Evolutionary conservation across 2,797 vertebrate genomes (phyloP).

Genomic region (Aotus griseimembra): DNA sequence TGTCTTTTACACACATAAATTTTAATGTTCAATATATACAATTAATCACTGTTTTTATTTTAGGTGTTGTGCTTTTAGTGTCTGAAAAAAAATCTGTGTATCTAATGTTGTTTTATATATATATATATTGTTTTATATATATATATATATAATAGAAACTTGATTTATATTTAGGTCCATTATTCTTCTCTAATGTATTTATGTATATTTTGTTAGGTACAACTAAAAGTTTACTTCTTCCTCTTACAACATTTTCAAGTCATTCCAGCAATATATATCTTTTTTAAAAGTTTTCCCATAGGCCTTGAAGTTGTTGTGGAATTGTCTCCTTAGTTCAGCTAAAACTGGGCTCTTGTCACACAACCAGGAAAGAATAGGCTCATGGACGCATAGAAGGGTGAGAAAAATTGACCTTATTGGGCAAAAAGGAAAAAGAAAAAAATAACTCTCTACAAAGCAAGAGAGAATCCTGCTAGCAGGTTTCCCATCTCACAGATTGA

Average conservation of each 20-base stretch:
- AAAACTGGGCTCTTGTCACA: too few relatives aligned
- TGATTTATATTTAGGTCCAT: neutral
- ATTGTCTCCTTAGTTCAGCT: too few relatives aligned
- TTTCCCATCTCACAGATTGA: too few relatives aligned
- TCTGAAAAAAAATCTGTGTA: neutral
- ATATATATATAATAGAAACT: neutral
- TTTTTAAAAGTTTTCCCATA: neutral
- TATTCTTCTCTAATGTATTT: neutral
- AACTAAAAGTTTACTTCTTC: neutral
- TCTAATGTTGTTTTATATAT: neutral
- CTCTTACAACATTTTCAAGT: neutral
- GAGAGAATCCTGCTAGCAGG: too few relatives aligned
- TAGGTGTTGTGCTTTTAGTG: neutral
- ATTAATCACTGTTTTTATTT: neutral
- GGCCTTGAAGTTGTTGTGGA: neutral
- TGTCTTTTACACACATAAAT: neutral
- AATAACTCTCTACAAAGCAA: too few relatives aligned
- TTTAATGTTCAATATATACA: neutral
- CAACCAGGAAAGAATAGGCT: too few relatives aligned
- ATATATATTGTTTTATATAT: neutral
- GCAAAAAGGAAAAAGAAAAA: too few relatives aligned
- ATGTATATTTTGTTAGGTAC: neutral
- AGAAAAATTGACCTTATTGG: too few relatives aligned
- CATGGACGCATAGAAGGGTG: too few relatives aligned
- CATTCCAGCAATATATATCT: neutral